phyloP scores from a whole-genome alignment of 2,888 invertebrate species.

The Heliconius ismenius region DNA sequence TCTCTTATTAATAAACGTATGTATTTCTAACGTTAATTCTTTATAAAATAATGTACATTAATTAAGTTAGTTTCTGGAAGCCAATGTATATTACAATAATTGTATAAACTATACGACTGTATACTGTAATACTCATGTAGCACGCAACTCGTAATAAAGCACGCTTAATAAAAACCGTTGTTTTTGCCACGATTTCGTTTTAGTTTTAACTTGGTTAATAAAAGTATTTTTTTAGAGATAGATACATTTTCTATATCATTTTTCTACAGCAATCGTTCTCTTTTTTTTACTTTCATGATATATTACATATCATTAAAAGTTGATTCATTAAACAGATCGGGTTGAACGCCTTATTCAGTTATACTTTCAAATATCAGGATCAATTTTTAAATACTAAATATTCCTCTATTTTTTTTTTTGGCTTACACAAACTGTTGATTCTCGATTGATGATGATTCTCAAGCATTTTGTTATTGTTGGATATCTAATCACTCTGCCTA shows the following conservation, averaged over 20 bases:
- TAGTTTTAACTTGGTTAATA: not conserved
- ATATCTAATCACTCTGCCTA: no score
- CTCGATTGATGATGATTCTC: no score
- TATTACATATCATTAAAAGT: no score
- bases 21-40: not conserved
- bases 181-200: slow-evolving; percentile 5
- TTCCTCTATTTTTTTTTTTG: no score
- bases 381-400: no score
- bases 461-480: no score
- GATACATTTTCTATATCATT: not conserved
- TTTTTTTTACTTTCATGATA: not conserved
- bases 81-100: not conserved
- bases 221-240: not conserved
- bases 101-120: not conserved
- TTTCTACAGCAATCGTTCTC: not conserved
- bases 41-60: not conserved
- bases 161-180: not conserved
- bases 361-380: no score
- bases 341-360: no score
- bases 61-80: slow-evolving; percentile 12
- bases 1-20: no score
- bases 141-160: slow-evolving; percentile 8
- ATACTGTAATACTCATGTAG: not conserved
- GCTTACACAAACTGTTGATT: no score
- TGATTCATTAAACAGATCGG: no score